Base-by-base conservation (phyloP, 2,113 vertebrate genomes). In the Oenanthe oenanthe region DNA sequence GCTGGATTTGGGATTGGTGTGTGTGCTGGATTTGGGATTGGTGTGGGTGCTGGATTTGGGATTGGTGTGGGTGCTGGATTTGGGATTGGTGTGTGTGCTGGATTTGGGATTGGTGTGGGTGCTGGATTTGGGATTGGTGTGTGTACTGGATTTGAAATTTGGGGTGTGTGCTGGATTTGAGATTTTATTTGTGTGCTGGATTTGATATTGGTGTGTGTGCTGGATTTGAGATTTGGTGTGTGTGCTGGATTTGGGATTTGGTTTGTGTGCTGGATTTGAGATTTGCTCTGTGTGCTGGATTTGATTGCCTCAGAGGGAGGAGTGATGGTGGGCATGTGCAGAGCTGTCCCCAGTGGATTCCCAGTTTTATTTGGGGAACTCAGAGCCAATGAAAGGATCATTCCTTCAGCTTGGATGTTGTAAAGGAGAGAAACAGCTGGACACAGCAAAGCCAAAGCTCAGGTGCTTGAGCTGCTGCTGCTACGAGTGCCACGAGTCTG, bases 391-490 rank as follows among this genome's bases (percentile, higher is more conserved):
- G 22, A 12, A 38, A n/a, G 77, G 38, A 6, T 22, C 21, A 20
- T 25, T 85, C 65, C 66, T 88, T 40, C 60, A 87, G 20, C 74
- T 45, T 7, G 32, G 18, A 4, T 2, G 0, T 7, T 40, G 40
- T 21, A 32, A 54, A n/a, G 57, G 57, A 57, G 21, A 81, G 88
- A 76, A 57, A 11, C 40, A 87, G 85, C 29, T 85, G 87, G 56
- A 7, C 7, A 1, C 34, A 38, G 47, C 7, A 9, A 38, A 92
- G 70, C 25, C 1, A 5, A 57, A 45, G 85, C 89, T 81, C 51
- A 61, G 20, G 40, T 31, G 89, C 77, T 67, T 54, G 34, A 90
- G 88, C 85, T 40, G 77, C 80, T 96, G 66, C 92, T 85, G 78
- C 88, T 36, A 80, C 62, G 73, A 83, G 45, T 95, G 71, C 87